Percentiles rank a stretch among this genome's conserved stretches.
These are phyloP conservation scores for Todus mexicanus DNA, from an alignment of 2,797 vertebrate species.

Conservation along the genomic window DNA sequence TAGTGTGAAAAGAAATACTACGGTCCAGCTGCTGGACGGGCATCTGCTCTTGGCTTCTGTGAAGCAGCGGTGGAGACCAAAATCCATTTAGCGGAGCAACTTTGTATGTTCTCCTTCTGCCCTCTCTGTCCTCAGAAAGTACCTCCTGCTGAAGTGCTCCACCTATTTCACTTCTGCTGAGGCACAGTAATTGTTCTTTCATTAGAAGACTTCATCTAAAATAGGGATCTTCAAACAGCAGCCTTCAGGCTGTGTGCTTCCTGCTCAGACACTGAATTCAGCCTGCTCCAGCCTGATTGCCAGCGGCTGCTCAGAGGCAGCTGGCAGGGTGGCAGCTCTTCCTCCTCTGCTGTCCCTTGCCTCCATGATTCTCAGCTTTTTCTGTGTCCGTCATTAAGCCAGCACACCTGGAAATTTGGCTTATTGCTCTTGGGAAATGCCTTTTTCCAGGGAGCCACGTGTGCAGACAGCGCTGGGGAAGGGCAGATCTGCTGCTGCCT, in stretches of 20 bases:
- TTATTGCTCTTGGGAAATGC: neutral
- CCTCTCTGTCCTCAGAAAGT: neutral
- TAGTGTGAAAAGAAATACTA: neutral
- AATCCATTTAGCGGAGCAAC: neutral
- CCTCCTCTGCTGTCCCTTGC: neutral
- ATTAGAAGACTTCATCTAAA: neutral
- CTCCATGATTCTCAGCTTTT: neutral
- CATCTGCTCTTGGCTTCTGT: neutral
- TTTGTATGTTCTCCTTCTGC: neutral
- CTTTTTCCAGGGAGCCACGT: neutral
- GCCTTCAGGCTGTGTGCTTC: neutral
- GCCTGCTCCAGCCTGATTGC: neutral
- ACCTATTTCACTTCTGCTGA: neutral
- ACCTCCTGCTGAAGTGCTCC: neutral
- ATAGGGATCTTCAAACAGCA: neutral
- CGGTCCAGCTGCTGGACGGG: rapidly evolving
- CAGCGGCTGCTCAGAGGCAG: neutral
- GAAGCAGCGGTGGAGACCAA: rapidly evolving
- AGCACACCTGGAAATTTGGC: neutral
- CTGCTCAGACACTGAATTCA: rapidly evolving
- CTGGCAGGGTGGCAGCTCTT: neutral
- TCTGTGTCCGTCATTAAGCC: neutral
- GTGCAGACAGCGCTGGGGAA: rapidly evolving
- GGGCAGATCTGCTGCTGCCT: neutral
- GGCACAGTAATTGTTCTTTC: neutral